Conservation (phyloP, 1,140 invertebrate genomes). For the Drosophila quadrilineata region DNA sequence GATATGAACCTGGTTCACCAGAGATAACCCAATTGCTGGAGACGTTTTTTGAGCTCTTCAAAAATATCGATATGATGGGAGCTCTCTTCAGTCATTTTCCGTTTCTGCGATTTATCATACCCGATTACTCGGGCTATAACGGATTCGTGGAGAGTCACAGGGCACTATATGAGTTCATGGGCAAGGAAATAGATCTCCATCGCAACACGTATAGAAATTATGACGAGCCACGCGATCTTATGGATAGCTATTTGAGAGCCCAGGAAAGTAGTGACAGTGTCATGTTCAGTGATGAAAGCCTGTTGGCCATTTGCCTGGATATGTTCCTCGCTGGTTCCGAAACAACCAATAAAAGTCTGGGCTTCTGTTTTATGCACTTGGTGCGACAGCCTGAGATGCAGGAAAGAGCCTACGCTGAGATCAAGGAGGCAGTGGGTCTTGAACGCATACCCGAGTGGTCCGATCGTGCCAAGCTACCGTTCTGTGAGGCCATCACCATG, state of each 20-base stretch:
- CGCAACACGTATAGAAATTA: conserved; percentile 85
- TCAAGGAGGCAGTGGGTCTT: conserved; percentile 88
- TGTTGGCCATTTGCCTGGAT: conserved; percentile 89
- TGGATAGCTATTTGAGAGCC: conserved; percentile 91
- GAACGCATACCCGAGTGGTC: conserved; percentile 86
- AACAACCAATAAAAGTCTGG: conserved; percentile 89
- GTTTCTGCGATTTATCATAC: conserved; percentile 87
- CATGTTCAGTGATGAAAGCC: conserved; percentile 85
- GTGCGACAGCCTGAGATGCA: conserved; percentile 90
- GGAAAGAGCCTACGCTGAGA: conserved; percentile 89
- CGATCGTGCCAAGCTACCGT: conserved; percentile 87
- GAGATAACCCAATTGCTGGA: conserved; percentile 86
- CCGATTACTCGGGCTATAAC: conserved; percentile 89
- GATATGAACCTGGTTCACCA: conserved; percentile 86
- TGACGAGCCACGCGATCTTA: conserved; percentile 88
- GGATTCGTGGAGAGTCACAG: conserved; percentile 87
- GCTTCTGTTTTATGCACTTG: conserved; percentile 90
- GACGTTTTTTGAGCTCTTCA: conserved; percentile 87
- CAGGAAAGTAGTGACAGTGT: conserved; percentile 82
- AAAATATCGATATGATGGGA: conserved; percentile 89
- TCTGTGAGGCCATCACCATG: conserved; percentile 89
- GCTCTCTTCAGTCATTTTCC: conserved; percentile 90
- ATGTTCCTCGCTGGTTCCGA: conserved; percentile 92
- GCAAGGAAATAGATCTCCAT: conserved; percentile 88
- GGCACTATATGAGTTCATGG: conserved; percentile 87